Evolutionary conservation across 2,797 vertebrate genomes (phyloP), one percentile per base, ranked within the genome.

Genomic region (Dromococcyx pavoninus): DNA sequence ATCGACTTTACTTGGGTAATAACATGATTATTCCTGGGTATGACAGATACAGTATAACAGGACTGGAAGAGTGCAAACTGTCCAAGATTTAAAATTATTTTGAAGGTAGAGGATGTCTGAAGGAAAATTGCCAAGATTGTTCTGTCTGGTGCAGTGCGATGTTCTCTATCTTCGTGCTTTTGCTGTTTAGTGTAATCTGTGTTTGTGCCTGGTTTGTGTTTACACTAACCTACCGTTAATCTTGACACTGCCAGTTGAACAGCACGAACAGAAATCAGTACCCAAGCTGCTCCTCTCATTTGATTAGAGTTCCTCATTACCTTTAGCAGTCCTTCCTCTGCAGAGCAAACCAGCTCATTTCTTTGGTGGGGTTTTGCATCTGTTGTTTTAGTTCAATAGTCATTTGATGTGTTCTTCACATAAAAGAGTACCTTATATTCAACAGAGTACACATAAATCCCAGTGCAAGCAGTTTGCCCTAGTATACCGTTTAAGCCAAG

Each of bases 181-280:
- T 1, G 0, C 50, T 72, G 11, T 50, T 87, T 18, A 27, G 46
- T 69, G 48, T 60, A 43, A 72, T 76, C 83, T 77, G 21, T 35
- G 18, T 79, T 79, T 35, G 17, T 77, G n/a, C 12, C 1, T 69
- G 17, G 30, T 30, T 73, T 82, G 18, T 74, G 12, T 86, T 86
- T 64, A 30, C 8, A 5, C 9, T 37, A 41, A 78, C 46, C 54
- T 53, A 7, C 43, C 56, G 27, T 18, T 60, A 21, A 25, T 21
- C 21, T 64, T 41, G 35, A 48, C 16, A 7, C 24, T 43, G 17
- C 44, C 67, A 19, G 13, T 57, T 48, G 65, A 82, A 46, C 30
- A 11, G 43, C 1, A 0, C 8, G 33, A 10, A 2, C 17, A 48
- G 19, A 32, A 69, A 54, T 32, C 3, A 5, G 17, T 66, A 50